phyloP scores from a whole-genome alignment of 2,888 invertebrate genomes.

The Pomacea canaliculata region DNA sequence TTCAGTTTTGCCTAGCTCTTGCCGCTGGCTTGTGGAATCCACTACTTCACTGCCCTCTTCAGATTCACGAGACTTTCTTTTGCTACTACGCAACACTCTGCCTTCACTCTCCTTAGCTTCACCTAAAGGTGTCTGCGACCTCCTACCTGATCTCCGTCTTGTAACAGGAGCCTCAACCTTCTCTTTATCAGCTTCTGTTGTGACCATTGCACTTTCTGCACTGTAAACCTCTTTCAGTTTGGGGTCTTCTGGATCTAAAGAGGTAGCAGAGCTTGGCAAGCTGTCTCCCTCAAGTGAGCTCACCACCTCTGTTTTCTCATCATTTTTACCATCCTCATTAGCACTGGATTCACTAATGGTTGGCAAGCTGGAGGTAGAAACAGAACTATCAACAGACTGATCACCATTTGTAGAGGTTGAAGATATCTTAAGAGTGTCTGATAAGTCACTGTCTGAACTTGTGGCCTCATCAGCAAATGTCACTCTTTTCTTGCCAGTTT shows the following conservation, averaged over 20 bases:
- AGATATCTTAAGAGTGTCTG: constrained; percentile 33
- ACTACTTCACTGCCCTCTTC: constrained; percentile 16
- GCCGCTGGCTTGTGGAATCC: constrained; percentile 28
- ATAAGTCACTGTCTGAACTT: constrained; percentile 61
- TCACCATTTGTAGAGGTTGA: constrained; percentile 20
- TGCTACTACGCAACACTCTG: neutral
- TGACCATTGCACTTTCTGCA: constrained; percentile 7
- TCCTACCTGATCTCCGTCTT: constrained; percentile 17
- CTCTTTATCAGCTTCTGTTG: neutral
- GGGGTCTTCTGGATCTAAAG: neutral
- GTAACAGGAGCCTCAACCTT: constrained; percentile 9
- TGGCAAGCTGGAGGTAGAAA: constrained; percentile 1
- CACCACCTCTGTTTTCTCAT: constrained; percentile 20
- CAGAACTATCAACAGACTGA: neutral
- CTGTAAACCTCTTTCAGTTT: constrained; percentile 1
- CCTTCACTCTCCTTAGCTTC: constrained; percentile 21
- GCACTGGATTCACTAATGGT: neutral
- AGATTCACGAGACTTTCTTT: constrained; percentile 5
- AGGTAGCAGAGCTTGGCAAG: neutral
- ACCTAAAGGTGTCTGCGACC: constrained; percentile 12
- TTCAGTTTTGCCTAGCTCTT: constrained; percentile 20
- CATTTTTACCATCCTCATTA: constrained; percentile 1
- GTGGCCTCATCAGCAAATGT: constrained; percentile 60
- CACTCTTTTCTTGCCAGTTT: constrained; percentile 51
- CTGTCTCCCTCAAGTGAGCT: constrained; percentile 5